A percentile compares a stretch with the other conserved stretches of the same genome.
Conservation (phyloP, 2,113 vertebrate species). For the Lepisosteus oculatus region DNA sequence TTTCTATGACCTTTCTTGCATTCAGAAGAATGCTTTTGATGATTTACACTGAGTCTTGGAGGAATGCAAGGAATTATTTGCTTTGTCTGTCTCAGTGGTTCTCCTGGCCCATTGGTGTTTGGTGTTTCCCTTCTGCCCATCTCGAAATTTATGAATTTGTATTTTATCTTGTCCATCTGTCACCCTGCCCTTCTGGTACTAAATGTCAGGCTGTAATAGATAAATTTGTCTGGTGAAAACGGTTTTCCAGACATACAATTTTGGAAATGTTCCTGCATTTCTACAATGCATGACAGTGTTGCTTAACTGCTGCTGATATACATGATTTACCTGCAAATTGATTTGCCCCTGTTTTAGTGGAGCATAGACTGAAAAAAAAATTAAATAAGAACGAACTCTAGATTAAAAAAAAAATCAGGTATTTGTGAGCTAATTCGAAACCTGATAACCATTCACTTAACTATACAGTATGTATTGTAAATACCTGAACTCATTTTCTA, state of each 20-base stretch:
- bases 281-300: not conserved
- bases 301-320: conserved; percentile 1
- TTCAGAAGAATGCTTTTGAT: conserved; percentile 36
- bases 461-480: no score
- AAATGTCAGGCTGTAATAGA: conserved; percentile 23
- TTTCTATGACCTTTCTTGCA: conserved; percentile 37
- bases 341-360: no score
- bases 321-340: not conserved
- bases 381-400: no score
- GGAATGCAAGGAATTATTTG: conserved; percentile 67
- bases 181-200: conserved; percentile 14
- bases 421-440: no score
- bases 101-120: conserved; percentile 37
- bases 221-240: conserved; percentile 25
- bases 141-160: conserved; percentile 29
- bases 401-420: no score
- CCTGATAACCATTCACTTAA: no score
- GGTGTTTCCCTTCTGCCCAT: conserved; percentile 25
- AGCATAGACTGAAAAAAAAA: no score
- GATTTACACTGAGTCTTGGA: conserved; percentile 47
- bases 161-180: conserved; percentile 30
- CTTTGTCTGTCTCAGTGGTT: conserved; percentile 51
- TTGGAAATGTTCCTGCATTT: conserved; percentile 28
- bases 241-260: conserved; percentile 29
- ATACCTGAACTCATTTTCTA: no score